phyloP scores from a whole-genome alignment of 2,113 vertebrate genomes.

The Trochalopteron elliotii region DNA sequence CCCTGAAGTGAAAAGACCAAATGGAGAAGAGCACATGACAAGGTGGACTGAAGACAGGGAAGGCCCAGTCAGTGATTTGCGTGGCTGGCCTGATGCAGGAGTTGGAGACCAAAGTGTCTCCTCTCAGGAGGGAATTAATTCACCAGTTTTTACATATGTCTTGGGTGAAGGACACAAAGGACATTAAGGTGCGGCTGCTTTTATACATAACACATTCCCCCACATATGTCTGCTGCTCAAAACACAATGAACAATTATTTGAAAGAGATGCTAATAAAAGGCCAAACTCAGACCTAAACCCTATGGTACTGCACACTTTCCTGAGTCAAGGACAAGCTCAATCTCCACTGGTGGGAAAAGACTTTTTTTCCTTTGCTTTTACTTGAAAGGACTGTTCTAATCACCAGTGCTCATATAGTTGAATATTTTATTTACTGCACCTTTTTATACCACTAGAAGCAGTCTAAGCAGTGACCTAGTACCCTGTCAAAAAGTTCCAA shows the following conservation, averaged over 20 bases:
- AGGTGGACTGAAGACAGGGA: conserved; percentile 10
- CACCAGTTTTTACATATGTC: background rate
- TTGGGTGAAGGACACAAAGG: background rate
- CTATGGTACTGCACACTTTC: background rate
- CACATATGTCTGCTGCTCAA: background rate
- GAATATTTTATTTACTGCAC: background rate
- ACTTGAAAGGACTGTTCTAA: background rate
- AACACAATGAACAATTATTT: background rate
- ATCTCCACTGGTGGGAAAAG: background rate
- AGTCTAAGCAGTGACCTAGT: background rate
- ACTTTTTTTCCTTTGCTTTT: background rate
- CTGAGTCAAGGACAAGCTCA: background rate
- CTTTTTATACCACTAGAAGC: background rate
- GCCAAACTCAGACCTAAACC: background rate
- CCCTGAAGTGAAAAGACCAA: conserved; percentile 12
- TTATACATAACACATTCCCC: background rate
- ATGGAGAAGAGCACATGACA: background rate
- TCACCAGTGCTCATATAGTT: background rate
- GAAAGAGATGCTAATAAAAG: background rate
- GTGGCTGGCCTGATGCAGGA: background rate
- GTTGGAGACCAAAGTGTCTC: background rate
- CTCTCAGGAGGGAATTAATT: background rate
- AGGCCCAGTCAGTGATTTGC: conserved; percentile 10
- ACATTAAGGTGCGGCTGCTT: background rate
- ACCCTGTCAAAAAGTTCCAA: background rate